These are phyloP conservation scores for Cylindroiulus punctatus DNA, from an alignment of 2,888 invertebrate species.

Conservation along the genomic window DNA sequence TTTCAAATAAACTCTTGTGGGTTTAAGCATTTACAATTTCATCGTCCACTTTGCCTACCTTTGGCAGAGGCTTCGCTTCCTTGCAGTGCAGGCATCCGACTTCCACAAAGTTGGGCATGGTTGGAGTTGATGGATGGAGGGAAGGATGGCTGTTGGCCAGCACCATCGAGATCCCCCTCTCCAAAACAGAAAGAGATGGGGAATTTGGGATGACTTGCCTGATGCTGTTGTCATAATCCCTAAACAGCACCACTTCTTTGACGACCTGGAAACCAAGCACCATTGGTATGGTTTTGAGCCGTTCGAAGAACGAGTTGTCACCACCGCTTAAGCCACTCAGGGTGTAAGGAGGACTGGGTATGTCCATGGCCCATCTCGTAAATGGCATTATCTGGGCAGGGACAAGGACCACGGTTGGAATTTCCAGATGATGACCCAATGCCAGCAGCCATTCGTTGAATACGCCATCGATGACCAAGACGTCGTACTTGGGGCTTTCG, in stretches of 20 bases:
- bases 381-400: background rate
- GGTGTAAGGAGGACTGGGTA: background rate
- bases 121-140: constrained; percentile 80
- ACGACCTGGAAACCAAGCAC: background rate
- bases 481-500: no score
- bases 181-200: constrained; percentile 73
- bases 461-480: constrained; percentile 36
- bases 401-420: background rate
- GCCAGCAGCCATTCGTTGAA: constrained; percentile 6
- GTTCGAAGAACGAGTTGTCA: background rate
- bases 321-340: background rate
- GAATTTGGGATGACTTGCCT: constrained; percentile 29
- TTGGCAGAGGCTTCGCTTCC: constrained; percentile 75
- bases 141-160: constrained; percentile 83
- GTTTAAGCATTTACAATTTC: background rate
- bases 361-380: background rate
- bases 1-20: background rate
- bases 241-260: background rate
- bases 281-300: no score
- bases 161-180: constrained; percentile 80
- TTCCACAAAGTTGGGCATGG: constrained; percentile 83
- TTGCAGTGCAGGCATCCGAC: constrained; percentile 83
- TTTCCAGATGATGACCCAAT: constrained; percentile 39
- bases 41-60: constrained; percentile 66
- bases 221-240: background rate